Evolutionary conservation across 2,888 invertebrate species (phyloP).

Genomic region (Nomada fabriciana): DNA sequence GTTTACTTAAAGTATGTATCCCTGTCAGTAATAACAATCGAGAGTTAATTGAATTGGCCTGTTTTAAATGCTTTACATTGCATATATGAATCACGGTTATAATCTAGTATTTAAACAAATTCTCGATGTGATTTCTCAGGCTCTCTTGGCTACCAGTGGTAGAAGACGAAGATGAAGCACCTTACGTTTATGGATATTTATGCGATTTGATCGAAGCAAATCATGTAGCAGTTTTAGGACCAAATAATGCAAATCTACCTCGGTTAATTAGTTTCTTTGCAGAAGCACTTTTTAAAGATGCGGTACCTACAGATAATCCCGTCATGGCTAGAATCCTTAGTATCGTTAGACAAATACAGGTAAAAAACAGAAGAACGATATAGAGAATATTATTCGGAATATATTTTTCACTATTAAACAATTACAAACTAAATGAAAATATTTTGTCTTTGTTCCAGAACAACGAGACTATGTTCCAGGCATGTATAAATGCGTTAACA

Average conservation of each 20-base stretch:
- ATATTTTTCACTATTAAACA: background rate
- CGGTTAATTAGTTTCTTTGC: constrained; percentile 94
- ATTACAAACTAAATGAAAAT: constrained; percentile 7
- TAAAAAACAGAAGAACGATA: constrained; percentile 80
- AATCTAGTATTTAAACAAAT: background rate
- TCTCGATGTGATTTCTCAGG: constrained; percentile 83
- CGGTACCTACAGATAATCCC: constrained; percentile 90
- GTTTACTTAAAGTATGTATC: too few species aligned
- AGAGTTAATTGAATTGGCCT: too few species aligned
- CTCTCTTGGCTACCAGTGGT: constrained; percentile 97
- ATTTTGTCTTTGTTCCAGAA: constrained; percentile 85
- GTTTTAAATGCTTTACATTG: background rate
- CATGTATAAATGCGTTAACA: constrained; percentile 91
- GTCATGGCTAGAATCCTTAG: constrained; percentile 92
- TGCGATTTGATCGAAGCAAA: constrained; percentile 97
- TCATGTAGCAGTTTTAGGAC: constrained; percentile 94
- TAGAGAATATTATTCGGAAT: background rate
- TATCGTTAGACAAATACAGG: constrained; percentile 95
- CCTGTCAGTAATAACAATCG: too few species aligned
- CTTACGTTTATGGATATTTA: constrained; percentile 97
- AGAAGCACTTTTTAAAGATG: constrained; percentile 94
- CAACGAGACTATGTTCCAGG: constrained; percentile 92
- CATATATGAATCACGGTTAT: background rate
- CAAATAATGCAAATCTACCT: constrained; percentile 95
- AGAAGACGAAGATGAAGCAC: constrained; percentile 98